phyloP scores from a whole-genome alignment of 2,888 invertebrate species.

The Opisthograptis luteolata region DNA sequence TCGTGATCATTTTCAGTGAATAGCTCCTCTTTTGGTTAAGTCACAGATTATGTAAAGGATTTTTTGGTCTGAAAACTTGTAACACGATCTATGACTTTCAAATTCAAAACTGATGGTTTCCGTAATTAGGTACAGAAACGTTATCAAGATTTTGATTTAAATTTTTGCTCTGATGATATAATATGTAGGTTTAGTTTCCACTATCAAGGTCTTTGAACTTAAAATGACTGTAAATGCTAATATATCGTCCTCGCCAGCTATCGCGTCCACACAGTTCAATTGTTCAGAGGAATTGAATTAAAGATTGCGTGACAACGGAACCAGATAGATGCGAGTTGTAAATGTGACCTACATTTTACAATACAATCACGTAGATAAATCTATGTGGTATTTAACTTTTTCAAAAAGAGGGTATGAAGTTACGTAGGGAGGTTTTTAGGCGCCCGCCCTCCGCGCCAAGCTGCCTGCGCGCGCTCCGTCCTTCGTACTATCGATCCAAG shows the following conservation, averaged over 20 bases:
- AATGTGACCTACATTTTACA: not conserved
- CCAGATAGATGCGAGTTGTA: not conserved
- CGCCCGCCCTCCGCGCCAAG: constrained; percentile 1
- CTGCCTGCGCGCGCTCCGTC: constrained; percentile 71
- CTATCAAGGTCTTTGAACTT: not conserved
- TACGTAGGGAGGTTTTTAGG: no score
- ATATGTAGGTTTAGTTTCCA: no score
- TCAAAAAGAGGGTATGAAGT: constrained; percentile 42
- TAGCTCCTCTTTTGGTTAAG: not conserved
- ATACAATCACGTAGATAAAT: not conserved
- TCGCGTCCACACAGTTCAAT: not conserved
- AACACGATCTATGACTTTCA: no score
- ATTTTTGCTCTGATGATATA: no score
- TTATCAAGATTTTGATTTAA: no score
- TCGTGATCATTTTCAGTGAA: not conserved
- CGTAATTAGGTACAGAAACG: no score
- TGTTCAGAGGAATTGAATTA: not conserved
- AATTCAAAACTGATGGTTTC: no score
- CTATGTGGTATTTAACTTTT: no score
- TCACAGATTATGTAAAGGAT: constrained; percentile 4
- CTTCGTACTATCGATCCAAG: constrained; percentile 76
- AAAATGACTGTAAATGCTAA: not conserved
- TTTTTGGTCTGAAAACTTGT: no score
- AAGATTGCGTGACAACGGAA: not conserved
- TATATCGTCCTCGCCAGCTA: not conserved